phyloP scores from a whole-genome alignment of 1,140 invertebrate species.

The Micrasema minimum region DNA sequence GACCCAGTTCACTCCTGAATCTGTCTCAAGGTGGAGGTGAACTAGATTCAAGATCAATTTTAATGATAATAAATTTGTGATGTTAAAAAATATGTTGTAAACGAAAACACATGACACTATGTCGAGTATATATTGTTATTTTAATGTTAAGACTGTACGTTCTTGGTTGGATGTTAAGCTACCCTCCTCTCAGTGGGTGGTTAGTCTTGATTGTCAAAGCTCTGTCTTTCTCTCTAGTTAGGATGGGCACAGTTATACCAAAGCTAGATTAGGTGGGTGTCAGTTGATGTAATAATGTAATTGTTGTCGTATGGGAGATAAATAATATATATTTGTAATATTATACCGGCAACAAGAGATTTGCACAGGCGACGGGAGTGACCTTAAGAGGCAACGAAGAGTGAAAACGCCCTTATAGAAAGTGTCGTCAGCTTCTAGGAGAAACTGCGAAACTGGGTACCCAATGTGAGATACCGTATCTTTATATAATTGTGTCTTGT shows the following conservation, averaged over 20 bases:
- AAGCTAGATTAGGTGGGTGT: constrained; percentile 48
- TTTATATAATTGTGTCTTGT: constrained; percentile 32
- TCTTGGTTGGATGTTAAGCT: constrained; percentile 5
- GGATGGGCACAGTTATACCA: constrained; percentile 44
- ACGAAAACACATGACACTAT: constrained; percentile 36
- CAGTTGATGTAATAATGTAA: constrained; percentile 19
- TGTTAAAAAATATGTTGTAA: constrained; percentile 37
- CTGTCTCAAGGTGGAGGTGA: neutral
- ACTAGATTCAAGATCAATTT: constrained; percentile 24
- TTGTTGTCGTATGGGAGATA: constrained; percentile 27
- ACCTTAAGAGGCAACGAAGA: constrained; percentile 52
- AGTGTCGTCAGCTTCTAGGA: constrained; percentile 7
- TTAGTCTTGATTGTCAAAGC: too few species aligned
- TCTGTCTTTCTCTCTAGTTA: constrained; percentile 23
- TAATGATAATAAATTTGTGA: constrained; percentile 42
- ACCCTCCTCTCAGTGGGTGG: neutral
- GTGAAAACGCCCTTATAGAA: constrained; percentile 12
- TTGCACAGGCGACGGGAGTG: constrained; percentile 37
- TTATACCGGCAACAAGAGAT: neutral
- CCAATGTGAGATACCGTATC: constrained; percentile 6
- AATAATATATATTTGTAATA: constrained; percentile 25
- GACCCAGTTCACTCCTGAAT: neutral
- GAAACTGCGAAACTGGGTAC: constrained; percentile 1
- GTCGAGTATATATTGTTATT: constrained; percentile 36
- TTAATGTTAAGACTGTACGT: constrained; percentile 38